Percentiles rank a stretch among this genome's conserved stretches.
Evolutionary conservation across 2,888 invertebrate species (phyloP).

Genomic region (Electrophaes corylata): DNA sequence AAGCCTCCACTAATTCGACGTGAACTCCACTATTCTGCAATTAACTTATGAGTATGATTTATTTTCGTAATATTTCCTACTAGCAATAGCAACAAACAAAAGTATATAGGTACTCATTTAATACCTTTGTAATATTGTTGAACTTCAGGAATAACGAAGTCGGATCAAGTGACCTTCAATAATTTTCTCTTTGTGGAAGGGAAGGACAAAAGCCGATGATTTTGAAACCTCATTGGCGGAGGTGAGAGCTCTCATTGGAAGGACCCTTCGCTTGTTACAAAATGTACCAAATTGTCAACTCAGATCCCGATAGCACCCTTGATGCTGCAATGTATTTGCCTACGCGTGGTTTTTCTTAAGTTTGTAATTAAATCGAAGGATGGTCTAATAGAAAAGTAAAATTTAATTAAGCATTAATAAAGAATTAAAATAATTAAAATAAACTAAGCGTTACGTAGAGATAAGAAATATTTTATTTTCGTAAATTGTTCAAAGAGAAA

Average conservation of each 20-base stretch:
- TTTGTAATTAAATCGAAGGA: constrained; percentile 30
- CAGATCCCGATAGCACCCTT: constrained; percentile 62
- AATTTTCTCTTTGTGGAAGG: constrained; percentile 59
- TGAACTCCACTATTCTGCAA: constrained; percentile 37
- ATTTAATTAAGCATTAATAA: too few species aligned
- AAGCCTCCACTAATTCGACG: constrained; percentile 43
- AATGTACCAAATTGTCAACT: constrained; percentile 76
- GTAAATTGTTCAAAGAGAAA: too few species aligned
- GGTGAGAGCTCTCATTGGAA: constrained; percentile 49
- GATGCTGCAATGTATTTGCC: constrained; percentile 53
- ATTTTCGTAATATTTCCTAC: constrained; percentile 29
- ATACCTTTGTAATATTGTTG: constrained; percentile 28
- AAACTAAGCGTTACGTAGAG: too few species aligned
- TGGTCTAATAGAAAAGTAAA: not conserved
- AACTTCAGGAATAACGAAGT: constrained; percentile 50
- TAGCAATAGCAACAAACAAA: constrained; percentile 15
- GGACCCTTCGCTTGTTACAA: constrained; percentile 63
- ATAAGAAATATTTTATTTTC: too few species aligned
- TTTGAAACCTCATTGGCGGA: constrained; percentile 60
- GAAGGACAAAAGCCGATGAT: constrained; percentile 63
- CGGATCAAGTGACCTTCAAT: constrained; percentile 59
- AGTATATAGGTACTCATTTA: constrained; percentile 22
- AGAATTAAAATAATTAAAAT: too few species aligned
- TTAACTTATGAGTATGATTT: constrained; percentile 41
- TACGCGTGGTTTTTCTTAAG: constrained; percentile 33